Base-by-base conservation (phyloP, 92 coral and sea anemone genomes). In the Umimayanthus kanabou region DNA sequence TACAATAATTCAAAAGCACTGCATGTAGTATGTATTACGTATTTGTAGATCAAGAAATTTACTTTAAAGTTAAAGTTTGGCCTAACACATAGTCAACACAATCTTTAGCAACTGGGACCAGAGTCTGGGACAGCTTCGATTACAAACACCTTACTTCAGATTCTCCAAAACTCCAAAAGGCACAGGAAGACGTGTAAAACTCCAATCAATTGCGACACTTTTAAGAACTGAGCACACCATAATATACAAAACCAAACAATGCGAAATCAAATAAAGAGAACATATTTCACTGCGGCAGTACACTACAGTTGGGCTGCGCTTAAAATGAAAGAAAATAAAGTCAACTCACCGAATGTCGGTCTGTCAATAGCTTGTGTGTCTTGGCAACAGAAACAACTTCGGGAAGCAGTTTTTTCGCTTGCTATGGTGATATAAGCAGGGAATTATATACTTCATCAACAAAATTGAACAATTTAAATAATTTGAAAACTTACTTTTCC, bases 321-420 rank as follows among this genome's bases (percentile, higher is more conserved):
- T 20, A 5, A 61, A 20, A 61, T 23, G 26, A 23, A 61, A 61
- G 69, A 61, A 20, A 13, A n/a, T 55, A 80, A 57, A 57, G 33
- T 45, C 74, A 43, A 84, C 98, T 89, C 84, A 96, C 99, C 91
- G 99, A 95, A 80, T 96, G 99, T 77, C 94, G 92, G 90, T 96
- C 98, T 55, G 94, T 91, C 26, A 96, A 90, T 80, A 96, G 95
- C 88, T 93, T 94, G 84, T 92, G 95, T 29, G 96, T 93, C 84
- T 95, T 92, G 67, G 88, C 85, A 53, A 95, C 95, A 75, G 95
- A 91, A 89, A 92, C 93, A 16, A 92, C 87, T 67, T 89, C 69
- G 25, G 73, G 87, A 78, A 88, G 87, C 57, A 79, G 86, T 85
- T 73, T 88, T 47, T 76, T 88, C 83, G 93, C 71, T 66, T 88